Conservation (phyloP, 2,113 vertebrate genomes). For the Loxodonta africana region DNA sequence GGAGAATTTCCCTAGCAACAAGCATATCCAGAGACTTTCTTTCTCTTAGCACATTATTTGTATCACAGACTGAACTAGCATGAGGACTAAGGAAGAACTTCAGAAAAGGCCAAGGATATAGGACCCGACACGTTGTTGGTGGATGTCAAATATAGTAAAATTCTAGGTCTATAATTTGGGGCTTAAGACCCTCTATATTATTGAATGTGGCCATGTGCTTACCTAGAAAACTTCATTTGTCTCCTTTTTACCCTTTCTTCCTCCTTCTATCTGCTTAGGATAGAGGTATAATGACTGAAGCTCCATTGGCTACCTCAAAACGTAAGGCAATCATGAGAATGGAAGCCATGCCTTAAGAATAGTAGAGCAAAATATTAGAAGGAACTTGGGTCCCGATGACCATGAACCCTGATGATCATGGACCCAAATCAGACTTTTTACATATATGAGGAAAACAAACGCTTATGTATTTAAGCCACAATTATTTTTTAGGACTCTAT, state of each 20-base stretch:
- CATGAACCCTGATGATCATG: background rate
- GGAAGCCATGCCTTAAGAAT: background rate
- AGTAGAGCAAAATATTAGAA: background rate
- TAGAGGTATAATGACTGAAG: background rate
- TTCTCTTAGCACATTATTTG: background rate
- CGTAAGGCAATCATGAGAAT: background rate
- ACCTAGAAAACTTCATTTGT: background rate
- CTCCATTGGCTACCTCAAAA: background rate
- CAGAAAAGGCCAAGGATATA: background rate
- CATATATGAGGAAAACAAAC: background rate
- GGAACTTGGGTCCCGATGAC: background rate
- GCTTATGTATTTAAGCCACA: background rate
- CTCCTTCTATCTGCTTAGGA: background rate
- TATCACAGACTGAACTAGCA: background rate
- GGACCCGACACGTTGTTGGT: background rate
- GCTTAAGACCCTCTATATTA: background rate
- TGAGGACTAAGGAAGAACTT: background rate
- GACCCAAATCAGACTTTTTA: background rate
- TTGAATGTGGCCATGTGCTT: background rate
- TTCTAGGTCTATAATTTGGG: background rate
- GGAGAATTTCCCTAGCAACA: background rate
- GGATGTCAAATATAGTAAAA: background rate
- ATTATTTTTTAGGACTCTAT: background rate
- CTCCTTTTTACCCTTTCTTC: background rate
- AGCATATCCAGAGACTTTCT: background rate